Base-by-base conservation (phyloP, 2,113 vertebrate genomes). In the Plotosus lineatus region DNA sequence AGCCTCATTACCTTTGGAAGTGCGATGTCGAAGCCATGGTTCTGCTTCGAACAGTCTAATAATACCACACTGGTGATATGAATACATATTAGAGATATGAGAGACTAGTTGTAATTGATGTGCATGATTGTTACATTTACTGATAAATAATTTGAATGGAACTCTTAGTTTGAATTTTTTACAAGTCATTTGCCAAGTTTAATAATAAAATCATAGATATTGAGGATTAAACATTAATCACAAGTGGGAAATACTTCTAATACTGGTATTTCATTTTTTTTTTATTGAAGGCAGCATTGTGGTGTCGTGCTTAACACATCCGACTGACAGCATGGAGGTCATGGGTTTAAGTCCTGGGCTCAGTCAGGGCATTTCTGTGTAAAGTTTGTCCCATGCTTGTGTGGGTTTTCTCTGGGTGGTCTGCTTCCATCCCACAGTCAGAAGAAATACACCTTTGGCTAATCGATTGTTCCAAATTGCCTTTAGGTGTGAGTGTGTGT, bases 1-100 rank as follows among this genome's bases (percentile, higher is more conserved):
- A 61, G 86, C 88, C 89, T 92, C 90, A 91, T 92, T 91, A 90
- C 83, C 79, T 90, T 89, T 91, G 88, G 88, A 83, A 88, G 83
- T 82, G 85, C 87, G 89, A 90, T 90, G 79, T 87, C 81, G 84
- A 79, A 82, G 86, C 88, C 85, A 88, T 90, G 87, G 85, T 88
- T 89, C 88, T 80, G 77, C 84, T 80, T 75, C 83, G 82, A 77
- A 84, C 82, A 87, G 82, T 69, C 72, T 81, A 76, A 85, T 85
- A 83, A 87, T 72, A 72, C 60, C 82, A 75, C 77, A 21, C 69
- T 33, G 63, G 44, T 48, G 28, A 78, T 73, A 42, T 44, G 65
- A 73, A 82, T 46, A 51, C 58, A 74, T 77, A 38, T 58, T 56
- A 66, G 77, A 82, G 72, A 74, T 77, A 38, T 58, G 61, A 66